Evolutionary conservation across 2,888 invertebrate genomes (phyloP), one percentile per base, ranked within the genome.

Genomic region (Clunio marinus): DNA sequence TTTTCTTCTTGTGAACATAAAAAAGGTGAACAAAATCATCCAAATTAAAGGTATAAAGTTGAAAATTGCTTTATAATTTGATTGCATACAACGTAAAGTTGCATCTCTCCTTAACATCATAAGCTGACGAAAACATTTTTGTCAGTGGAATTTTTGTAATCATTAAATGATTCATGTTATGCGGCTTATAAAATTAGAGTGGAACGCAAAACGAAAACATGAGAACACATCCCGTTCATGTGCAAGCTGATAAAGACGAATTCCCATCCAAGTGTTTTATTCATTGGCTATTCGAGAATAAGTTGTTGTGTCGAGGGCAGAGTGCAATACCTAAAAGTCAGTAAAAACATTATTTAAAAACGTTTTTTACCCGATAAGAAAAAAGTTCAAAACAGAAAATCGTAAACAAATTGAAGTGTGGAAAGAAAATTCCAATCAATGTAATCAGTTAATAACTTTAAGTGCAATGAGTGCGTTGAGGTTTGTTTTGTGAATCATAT

Each of bases 311-410:
- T 41, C 15, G n/a, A 5, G 41, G 10, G 10, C 41, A 41, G 10
- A 41, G 41, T 63, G 63, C 63, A n/a, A n/a, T n/a, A 63, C 63
- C 62, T 63, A 45, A 59, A 63, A 57, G 41, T 41, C 10, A n/a
- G 25, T 24, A 27, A 46, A 20, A 46, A 59, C 24, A n/a, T 59
- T 10, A 24, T 37, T 15, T 17, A 58, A 27, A 27, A 8, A 35
- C 22, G 15, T 10, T 24, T n/a, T n/a, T 22, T 41, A 17, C 15
- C 63, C 46, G 63, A 63, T 63, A 63, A 63, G 62, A 62, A 17
- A 62, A 41, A n/a, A n/a, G n/a, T n/a, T n/a, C n/a, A n/a, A n/a
- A n/a, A n/a, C n/a, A n/a, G n/a, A n/a, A n/a, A n/a, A n/a, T n/a
- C n/a, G n/a, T n/a, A n/a, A n/a, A n/a, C n/a, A n/a, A n/a, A n/a